Evolutionary conservation across 2,797 vertebrate genomes (phyloP).

Genomic region (Tragelaphus eurycerus): DNA sequence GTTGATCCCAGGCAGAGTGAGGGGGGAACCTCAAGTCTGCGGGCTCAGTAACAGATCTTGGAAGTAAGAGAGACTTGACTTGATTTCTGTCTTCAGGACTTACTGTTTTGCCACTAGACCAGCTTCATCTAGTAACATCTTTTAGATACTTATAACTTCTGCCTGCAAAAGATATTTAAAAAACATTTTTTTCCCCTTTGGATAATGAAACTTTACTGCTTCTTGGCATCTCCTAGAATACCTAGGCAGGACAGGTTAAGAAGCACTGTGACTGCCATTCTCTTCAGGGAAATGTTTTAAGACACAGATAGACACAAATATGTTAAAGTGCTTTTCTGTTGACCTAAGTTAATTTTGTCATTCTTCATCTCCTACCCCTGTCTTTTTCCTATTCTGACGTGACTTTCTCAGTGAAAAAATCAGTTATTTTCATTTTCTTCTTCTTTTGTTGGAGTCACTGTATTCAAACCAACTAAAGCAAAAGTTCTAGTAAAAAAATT

Average conservation of each 20-base stretch:
- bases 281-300: background rate
- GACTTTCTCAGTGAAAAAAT: constrained; percentile 11
- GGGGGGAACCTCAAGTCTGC: background rate
- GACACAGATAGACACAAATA: background rate
- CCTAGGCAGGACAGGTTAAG: background rate
- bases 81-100: background rate
- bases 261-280: background rate
- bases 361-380: background rate
- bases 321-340: background rate
- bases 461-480: background rate
- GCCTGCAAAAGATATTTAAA: background rate
- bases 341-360: background rate
- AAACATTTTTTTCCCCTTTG: background rate
- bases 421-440: background rate
- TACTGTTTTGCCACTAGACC: background rate
- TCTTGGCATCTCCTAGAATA: background rate
- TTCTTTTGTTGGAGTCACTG: background rate
- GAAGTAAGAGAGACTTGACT: background rate
- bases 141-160: background rate
- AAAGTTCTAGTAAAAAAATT: background rate
- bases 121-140: background rate
- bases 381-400: background rate
- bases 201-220: background rate
- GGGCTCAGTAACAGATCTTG: background rate
- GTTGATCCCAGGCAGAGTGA: background rate